These are phyloP conservation scores for Galleria mellonella DNA, from an alignment of 1,140 invertebrate genomes.

Conservation along the genomic window DNA sequence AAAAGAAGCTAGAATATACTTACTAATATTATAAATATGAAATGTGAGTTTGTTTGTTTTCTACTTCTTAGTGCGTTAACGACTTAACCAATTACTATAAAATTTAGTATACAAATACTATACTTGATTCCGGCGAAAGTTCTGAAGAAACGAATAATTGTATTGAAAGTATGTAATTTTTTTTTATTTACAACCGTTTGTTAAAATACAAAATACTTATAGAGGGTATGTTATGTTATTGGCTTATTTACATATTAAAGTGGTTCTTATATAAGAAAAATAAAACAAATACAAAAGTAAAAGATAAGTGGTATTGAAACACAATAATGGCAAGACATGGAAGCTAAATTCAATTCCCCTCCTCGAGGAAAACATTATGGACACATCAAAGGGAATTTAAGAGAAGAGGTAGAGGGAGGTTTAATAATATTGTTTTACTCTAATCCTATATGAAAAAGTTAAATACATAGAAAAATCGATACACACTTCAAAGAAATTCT, in stretches of 20 bases:
- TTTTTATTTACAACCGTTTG: no score
- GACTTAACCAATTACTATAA: no score
- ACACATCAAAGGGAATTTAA: constrained; percentile 7
- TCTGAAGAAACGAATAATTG: no score
- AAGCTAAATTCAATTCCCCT: constrained; percentile 7
- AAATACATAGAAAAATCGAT: not conserved
- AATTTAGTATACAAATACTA: no score
- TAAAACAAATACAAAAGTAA: not conserved
- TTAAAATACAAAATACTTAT: no score
- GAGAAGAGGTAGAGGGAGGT: not conserved
- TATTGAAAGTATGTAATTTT: no score
- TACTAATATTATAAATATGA: no score
- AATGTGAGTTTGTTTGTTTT: no score
- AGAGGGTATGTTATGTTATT: no score
- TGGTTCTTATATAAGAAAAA: not conserved
- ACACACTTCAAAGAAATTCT: not conserved
- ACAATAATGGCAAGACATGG: constrained; percentile 8
- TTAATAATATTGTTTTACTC: constrained; percentile 1
- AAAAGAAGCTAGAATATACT: no score
- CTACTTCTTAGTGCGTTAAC: no score
- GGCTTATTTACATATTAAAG: not conserved
- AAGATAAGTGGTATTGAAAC: constrained; percentile 3
- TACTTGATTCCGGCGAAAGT: no score
- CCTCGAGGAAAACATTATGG: constrained; percentile 8
- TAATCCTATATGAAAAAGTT: constrained; percentile 2